Base-by-base conservation (phyloP, 2,113 vertebrate species). In the Geococcyx californianus region DNA sequence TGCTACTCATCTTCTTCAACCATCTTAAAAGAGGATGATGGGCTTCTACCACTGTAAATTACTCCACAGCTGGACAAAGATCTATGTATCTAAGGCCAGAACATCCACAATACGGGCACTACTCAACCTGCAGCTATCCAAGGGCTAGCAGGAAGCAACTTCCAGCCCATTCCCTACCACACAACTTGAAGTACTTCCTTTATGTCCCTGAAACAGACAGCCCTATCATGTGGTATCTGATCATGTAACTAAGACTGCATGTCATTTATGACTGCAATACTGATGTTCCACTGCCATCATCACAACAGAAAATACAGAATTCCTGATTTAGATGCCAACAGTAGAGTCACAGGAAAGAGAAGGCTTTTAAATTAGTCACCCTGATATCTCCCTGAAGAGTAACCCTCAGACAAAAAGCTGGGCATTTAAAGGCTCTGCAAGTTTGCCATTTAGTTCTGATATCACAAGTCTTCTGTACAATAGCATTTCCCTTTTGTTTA, bases 241-340 rank as follows among this genome's bases (percentile, higher is more conserved):
- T 16, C 25, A 26, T 0, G 4, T n/a, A 54, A 76, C 28, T 67
- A 51, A 36, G 17, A 51, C 21, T 2, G 9, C 0, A 0, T 31
- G 86, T 52, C 36, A 28, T 25, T 70, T 36, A 4, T 7, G 29
- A 55, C 33, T 51, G n/a, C 33, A 87, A n/a, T 6, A 49, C 3
- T 42, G 49, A 54, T 29, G 40, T 51, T n/a, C 69, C 93, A 33
- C 19, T 47, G 80, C 24, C 69, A 75, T 10, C 58, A 47, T 23
- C 62, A 34, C 29, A 55, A 47, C 67, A 36, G 38, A 92, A 87
- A 88, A 76, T 0, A 3, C 38, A n/a, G 2, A 78, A 44, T 33
- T 89, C 34, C 56, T 81, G 47, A 59, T 29, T 7, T 0, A 44
- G 49, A 66, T 42, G 55, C 68, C 56, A 55, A 42, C 0, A 0